Evolutionary conservation across 2,797 vertebrate genomes (phyloP).

Genomic region (Austrolebias charrua): DNA sequence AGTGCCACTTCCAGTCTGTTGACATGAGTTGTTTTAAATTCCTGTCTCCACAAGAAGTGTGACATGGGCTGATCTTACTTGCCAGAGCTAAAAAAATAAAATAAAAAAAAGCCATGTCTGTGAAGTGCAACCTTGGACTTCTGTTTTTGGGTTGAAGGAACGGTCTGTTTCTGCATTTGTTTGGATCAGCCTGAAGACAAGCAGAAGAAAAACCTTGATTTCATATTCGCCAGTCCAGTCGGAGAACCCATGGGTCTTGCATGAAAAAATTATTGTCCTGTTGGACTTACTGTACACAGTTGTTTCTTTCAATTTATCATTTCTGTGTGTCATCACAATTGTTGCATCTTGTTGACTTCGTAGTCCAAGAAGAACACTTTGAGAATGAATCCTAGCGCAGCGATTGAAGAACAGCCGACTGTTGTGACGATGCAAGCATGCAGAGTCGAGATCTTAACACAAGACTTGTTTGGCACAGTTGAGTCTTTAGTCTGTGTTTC

Average conservation of each 20-base stretch:
- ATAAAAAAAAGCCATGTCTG: neutral
- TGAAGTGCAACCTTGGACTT: neutral
- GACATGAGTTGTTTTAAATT: neutral
- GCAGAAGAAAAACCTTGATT: neutral
- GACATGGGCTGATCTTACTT: neutral
- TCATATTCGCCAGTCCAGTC: neutral
- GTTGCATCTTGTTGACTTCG: conserved; percentile 5
- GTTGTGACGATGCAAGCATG: too few relatives aligned
- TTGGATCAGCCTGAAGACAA: neutral
- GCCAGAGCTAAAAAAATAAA: too few relatives aligned
- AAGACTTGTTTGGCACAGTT: too few relatives aligned
- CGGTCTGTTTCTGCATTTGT: conserved; percentile 3
- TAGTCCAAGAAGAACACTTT: conserved; percentile 15
- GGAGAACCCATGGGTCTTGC: neutral
- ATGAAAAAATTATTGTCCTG: neutral
- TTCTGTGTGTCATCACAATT: neutral
- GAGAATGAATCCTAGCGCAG: conserved; percentile 19
- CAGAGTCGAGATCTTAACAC: neutral
- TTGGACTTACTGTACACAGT: neutral
- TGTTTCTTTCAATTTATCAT: conserved; percentile 3
- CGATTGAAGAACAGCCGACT: neutral
- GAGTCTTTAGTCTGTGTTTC: conserved; percentile 24
- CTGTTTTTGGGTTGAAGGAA: neutral
- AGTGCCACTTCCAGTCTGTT: neutral
- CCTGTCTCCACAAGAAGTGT: conserved; percentile 1